phyloP scores from a whole-genome alignment of 2,113 vertebrate genomes.

The Aldabrachelys gigantea region DNA sequence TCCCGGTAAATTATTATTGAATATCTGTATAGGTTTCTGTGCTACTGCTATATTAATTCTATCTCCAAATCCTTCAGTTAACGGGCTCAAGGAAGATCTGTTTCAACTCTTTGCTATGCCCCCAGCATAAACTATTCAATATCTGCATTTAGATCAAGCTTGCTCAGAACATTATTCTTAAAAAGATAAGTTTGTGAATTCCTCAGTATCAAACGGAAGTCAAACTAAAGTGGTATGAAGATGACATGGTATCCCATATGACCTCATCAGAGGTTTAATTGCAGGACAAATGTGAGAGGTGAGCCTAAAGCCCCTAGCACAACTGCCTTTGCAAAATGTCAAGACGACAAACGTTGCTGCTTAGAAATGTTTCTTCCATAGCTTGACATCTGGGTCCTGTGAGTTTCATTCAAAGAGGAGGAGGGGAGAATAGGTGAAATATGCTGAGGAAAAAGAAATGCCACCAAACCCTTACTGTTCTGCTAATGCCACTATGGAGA shows the following conservation, averaged over 20 bases:
- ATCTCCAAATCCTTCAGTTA: slow-evolving; percentile 36
- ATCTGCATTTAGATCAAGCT: slow-evolving; percentile 31
- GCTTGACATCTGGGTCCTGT: not conserved
- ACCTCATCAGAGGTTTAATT: slow-evolving; percentile 45
- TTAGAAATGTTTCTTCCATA: slow-evolving; percentile 8
- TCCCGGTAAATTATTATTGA: slow-evolving; percentile 42
- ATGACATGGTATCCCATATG: not conserved
- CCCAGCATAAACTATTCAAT: slow-evolving; percentile 44
- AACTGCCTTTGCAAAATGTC: slow-evolving; percentile 33
- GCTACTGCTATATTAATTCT: slow-evolving; percentile 43
- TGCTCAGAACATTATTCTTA: slow-evolving; percentile 33
- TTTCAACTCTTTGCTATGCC: not conserved
- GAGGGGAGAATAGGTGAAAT: not conserved
- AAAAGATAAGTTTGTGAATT: slow-evolving; percentile 20
- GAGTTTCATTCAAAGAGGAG: slow-evolving; percentile 13
- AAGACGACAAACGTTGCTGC: slow-evolving; percentile 55
- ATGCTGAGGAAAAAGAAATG: slow-evolving; percentile 1
- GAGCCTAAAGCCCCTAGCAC: slow-evolving; percentile 9
- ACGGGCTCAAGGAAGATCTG: not conserved
- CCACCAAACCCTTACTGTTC: not conserved
- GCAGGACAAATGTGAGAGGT: slow-evolving; percentile 16
- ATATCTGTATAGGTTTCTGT: slow-evolving; percentile 34
- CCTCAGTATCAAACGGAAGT: slow-evolving; percentile 23
- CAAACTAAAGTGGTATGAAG: not conserved
- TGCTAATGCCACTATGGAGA: not conserved